Base-by-base conservation (phyloP, 2,113 vertebrate species). In the Saccopteryx leptura region DNA sequence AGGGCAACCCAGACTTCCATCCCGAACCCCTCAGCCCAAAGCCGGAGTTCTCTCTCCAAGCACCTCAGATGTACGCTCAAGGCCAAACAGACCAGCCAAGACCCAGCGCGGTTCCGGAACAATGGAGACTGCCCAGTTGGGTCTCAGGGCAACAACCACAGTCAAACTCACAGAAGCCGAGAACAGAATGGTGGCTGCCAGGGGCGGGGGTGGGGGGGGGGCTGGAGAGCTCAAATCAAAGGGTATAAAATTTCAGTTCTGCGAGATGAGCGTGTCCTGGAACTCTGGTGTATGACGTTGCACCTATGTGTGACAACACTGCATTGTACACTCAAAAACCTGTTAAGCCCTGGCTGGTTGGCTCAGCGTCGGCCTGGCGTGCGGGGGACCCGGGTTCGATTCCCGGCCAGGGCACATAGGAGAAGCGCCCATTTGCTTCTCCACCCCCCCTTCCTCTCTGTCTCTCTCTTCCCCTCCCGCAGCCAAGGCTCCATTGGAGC, bases 121-220 rank as follows among this genome's bases (percentile, higher is more conserved):
- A 21, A 60, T 0, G 0, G 26, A 33, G 63, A 39, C 9, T 1
- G 2, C 19, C 58, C 7, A 8, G 1, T 0, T 4, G 46, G 58
- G 39, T 76, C n/a, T 74, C 65, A 10, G 82, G 71, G 21, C 5
- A 72, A 28, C 31, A 78, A 39, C 1, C n/a, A 28, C 1, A 33
- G 66, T 50, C 58, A 39, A 31, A 39, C 68, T 75, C 82, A 87
- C 1, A 23, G 33, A 60, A 56, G 81, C 82, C 2, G 56, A 78
- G 78, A 76, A 33, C 3, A 65, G 71, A 48, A 46, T 1, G 26
- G 58, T 24, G 31, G 39, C 14, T 39, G 52, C 60, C 17, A 26
- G 66, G 72, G 26, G 28, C 31, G 7, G 28, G n/a, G 21, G n/a
- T n/a, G n/a, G 58, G 28, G 17, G 2, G 5, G 72, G 31, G 14